Percentiles rank a stretch among this genome's conserved stretches.
phyloP scores from a whole-genome alignment of 2,113 vertebrate species.

The Alligator mississippiensis region DNA sequence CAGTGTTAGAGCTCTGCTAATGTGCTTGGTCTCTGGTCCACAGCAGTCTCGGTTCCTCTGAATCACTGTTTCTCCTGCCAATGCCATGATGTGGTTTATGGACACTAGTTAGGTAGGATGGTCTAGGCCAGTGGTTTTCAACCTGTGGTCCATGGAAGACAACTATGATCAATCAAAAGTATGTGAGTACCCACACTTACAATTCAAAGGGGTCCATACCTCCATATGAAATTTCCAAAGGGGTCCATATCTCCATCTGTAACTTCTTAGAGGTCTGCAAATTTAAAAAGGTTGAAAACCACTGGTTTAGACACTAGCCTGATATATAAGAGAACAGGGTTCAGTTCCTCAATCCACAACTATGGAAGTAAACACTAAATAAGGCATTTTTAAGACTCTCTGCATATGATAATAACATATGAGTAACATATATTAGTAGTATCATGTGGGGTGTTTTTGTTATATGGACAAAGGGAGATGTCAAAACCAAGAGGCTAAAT shows the following conservation, averaged over 20 bases:
- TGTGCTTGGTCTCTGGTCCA: background rate
- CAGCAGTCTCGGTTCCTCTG: background rate
- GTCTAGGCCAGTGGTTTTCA: background rate
- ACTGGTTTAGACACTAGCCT: too few relatives aligned
- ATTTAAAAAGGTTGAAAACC: too few relatives aligned
- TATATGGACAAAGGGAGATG: constrained; percentile 11
- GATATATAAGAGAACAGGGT: fast-evolving
- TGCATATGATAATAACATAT: fast-evolving
- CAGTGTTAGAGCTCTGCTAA: background rate
- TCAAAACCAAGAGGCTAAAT: background rate
- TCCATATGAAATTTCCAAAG: too few relatives aligned
- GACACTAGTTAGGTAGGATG: background rate
- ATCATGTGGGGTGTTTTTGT: background rate
- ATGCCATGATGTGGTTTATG: background rate
- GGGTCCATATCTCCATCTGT: too few relatives aligned
- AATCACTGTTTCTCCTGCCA: background rate
- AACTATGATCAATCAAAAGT: too few relatives aligned
- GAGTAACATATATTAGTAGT: background rate
- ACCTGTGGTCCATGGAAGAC: too few relatives aligned
- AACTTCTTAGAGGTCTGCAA: too few relatives aligned
- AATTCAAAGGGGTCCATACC: too few relatives aligned
- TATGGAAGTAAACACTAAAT: background rate
- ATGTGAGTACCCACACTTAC: too few relatives aligned
- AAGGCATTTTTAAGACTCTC: background rate
- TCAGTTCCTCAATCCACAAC: fast-evolving